phyloP scores from a whole-genome alignment of 2,888 invertebrate genomes.

The Lithosia quadra region DNA sequence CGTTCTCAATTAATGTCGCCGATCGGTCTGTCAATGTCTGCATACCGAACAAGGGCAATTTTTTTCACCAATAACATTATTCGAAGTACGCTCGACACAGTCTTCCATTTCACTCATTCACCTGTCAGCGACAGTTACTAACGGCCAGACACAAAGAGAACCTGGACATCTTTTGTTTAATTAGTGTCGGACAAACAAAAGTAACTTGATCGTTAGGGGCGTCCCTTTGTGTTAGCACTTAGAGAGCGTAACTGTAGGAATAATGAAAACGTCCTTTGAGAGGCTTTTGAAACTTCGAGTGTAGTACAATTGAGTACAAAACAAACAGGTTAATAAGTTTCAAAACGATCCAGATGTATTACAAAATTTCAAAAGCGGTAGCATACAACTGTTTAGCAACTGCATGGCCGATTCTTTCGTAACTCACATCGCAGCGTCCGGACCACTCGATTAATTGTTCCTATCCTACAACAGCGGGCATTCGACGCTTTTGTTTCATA shows the following conservation, averaged over 20 bases:
- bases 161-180: conserved; percentile 80
- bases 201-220: conserved; percentile 80
- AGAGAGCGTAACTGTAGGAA: conserved; percentile 67
- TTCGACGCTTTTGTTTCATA: conserved; percentile 77
- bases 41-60: conserved; percentile 60
- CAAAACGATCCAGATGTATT: conserved; percentile 87
- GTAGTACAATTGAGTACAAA: conserved; percentile 73
- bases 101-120: conserved; percentile 70
- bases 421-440: conserved; percentile 83
- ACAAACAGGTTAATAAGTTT: conserved; percentile 86
- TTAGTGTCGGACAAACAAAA: conserved; percentile 80
- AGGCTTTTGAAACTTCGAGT: conserved; percentile 72
- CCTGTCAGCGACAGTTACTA: conserved; percentile 67
- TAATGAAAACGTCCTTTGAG: conserved; percentile 79
- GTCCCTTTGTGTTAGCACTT: conserved; percentile 74
- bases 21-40: conserved; percentile 66
- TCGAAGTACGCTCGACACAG: conserved; percentile 47
- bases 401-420: conserved; percentile 78
- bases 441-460: conserved; percentile 85
- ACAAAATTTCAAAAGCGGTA: conserved; percentile 82
- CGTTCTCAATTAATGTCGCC: conserved; percentile 69
- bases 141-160: conserved; percentile 63
- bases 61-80: conserved; percentile 52
- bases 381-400: conserved; percentile 83
- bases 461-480: conserved; percentile 74